Evolutionary conservation across 1,140 invertebrate species (phyloP).

Genomic region (Scaptomyza graminum): DNA sequence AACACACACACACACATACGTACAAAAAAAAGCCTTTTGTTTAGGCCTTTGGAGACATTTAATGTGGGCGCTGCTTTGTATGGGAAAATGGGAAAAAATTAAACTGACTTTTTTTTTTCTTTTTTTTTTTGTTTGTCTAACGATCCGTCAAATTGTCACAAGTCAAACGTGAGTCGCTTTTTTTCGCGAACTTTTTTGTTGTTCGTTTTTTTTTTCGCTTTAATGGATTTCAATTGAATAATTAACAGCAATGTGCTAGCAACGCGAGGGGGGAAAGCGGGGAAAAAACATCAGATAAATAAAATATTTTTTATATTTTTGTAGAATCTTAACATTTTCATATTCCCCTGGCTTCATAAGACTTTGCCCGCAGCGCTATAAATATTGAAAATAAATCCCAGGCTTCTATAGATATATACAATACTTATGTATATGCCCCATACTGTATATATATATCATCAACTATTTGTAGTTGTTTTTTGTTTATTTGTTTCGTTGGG

Average conservation of each 20-base stretch:
- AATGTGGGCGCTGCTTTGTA: conserved; percentile 63
- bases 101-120: neutral
- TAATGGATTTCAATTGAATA: conserved; percentile 82
- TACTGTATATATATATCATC: neutral
- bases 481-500: conserved; percentile 52
- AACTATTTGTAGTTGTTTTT: conserved; percentile 35
- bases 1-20: neutral
- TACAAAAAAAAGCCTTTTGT: conserved; percentile 41
- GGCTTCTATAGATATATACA: neutral
- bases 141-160: conserved; percentile 43
- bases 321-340: conserved; percentile 14
- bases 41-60: conserved; percentile 23
- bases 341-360: conserved; percentile 45
- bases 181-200: conserved; percentile 13
- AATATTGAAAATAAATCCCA: conserved; percentile 32
- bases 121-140: neutral
- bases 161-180: conserved; percentile 48
- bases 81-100: conserved; percentile 41
- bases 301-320: neutral
- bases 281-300: conserved; percentile 42
- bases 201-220: conserved; percentile 42
- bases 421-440: no score
- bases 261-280: neutral
- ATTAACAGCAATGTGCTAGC: conserved; percentile 71
- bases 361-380: conserved; percentile 22